phyloP scores from a whole-genome alignment of 2,113 vertebrate species.

The Grus americana region DNA sequence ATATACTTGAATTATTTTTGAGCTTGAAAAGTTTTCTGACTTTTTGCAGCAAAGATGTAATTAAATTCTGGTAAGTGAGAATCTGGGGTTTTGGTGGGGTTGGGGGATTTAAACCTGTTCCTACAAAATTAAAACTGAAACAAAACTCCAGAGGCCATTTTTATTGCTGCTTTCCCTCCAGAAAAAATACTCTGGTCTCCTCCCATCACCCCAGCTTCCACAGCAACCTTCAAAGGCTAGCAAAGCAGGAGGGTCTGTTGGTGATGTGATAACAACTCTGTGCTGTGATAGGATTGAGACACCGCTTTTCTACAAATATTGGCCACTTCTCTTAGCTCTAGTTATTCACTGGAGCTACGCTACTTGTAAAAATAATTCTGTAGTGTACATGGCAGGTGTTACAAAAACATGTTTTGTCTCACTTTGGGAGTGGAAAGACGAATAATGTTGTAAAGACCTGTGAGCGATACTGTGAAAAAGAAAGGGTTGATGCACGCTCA shows the following conservation, averaged over 20 bases:
- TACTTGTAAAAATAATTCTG: not conserved
- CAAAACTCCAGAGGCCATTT: not conserved
- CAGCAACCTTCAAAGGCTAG: not conserved
- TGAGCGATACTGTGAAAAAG: not conserved
- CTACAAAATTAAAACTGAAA: not conserved
- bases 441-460: too few relatives aligned
- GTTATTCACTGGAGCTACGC: not conserved
- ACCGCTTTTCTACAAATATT: not conserved
- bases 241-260: not conserved
- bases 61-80: not conserved
- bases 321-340: not conserved
- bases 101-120: not conserved
- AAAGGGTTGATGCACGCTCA: not conserved
- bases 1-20: not conserved
- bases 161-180: not conserved
- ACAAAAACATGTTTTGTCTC: not conserved
- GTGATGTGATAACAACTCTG: not conserved
- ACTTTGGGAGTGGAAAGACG: not conserved
- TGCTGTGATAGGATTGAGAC: not conserved
- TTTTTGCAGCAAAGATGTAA: not conserved
- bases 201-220: not conserved
- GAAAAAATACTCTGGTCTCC: not conserved
- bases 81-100: accelerated
- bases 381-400: not conserved
- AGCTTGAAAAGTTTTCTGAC: not conserved